Evolutionary conservation across 2,113 vertebrate species (phyloP).

Genomic region (Xiphophorus maculatus): DNA sequence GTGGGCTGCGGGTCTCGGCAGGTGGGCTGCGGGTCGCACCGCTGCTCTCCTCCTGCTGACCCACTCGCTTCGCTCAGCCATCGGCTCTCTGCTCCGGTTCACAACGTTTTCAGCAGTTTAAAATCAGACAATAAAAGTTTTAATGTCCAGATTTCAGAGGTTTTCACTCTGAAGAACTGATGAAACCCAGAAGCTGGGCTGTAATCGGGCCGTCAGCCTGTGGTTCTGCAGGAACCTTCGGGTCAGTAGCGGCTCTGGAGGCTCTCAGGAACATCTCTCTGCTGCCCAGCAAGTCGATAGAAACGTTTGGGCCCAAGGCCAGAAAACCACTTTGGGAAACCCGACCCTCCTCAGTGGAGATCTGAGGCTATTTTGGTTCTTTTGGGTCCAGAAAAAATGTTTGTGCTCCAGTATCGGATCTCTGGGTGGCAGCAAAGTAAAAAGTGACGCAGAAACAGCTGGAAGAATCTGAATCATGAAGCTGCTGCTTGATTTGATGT

Average conservation of each 20-base stretch:
- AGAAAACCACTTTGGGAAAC: conserved; percentile 42
- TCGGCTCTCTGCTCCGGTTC: neutral
- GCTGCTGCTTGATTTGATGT: neutral
- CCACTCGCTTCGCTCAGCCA: too few species aligned
- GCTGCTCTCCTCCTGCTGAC: too few species aligned
- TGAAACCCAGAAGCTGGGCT: neutral
- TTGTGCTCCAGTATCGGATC: neutral
- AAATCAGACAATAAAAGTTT: neutral
- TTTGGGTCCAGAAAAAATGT: neutral
- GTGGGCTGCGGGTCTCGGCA: too few species aligned
- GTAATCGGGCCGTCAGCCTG: neutral
- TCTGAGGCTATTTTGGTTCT: neutral
- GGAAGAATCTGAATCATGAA: neutral
- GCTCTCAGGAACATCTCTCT: neutral
- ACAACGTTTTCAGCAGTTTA: neutral
- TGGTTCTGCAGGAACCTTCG: neutral
- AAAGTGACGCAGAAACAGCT: neutral
- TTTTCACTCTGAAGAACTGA: neutral
- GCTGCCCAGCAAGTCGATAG: conserved; percentile 12
- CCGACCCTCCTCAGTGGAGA: conserved; percentile 5
- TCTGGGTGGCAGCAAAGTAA: neutral
- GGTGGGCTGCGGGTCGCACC: too few species aligned
- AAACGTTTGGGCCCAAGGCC: conserved; percentile 18
- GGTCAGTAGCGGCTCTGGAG: neutral
- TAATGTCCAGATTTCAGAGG: neutral